Evolutionary conservation across 1,140 invertebrate species (phyloP), one percentile per base, ranked within the genome.

Genomic region (Pachyrhynchus sulphureomaculatus): DNA sequence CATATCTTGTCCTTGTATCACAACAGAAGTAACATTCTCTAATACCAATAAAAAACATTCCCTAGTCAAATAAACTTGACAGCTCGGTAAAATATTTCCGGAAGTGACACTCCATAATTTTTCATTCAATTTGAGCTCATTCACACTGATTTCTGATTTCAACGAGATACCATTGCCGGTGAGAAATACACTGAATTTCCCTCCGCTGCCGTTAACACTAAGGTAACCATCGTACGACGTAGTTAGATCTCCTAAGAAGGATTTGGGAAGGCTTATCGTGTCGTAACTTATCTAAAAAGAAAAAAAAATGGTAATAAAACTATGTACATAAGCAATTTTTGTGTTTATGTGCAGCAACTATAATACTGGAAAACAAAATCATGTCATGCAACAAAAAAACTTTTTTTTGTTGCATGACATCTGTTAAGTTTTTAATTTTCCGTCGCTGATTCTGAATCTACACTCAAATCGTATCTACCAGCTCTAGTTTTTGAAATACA

Each of bases 191-290:
- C 33, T 48, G 36, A 64, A 68, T 20, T 57, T 29, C 2, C 64
- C 62, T 8, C 57, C 52, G 4, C 33, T 52, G 34, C 52, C 32
- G 18, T 55, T 45, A 45, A 71, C 57, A 15, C 89, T 81, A 2
- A 99, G 76, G 62, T 86, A 88, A 4, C 96, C 96, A 63, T 95
- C 95, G 74, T 99, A 99, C 0, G 95, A 98, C 29, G 88, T 79
- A 0, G 93, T 87, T 78, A 92, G 81, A 79, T 98, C 96, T 2
- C 93, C 93, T 1, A 90, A 81, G 76, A 97, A 95, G 36, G 86
- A 80, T 1, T 84, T 79, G 0, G 94, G 92, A n/a, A 71, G 34
- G 21, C 51, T 65, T n/a, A 68, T 61, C 0, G 48, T 61, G 24
- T 59, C 57, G 13, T 45, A 61, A 17, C 51, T 61, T 12, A 65